A percentile compares a stretch with the other conserved stretches of the same genome.
phyloP scores from a whole-genome alignment of 2,888 invertebrate genomes.

The Synanthedon vespiformis region DNA sequence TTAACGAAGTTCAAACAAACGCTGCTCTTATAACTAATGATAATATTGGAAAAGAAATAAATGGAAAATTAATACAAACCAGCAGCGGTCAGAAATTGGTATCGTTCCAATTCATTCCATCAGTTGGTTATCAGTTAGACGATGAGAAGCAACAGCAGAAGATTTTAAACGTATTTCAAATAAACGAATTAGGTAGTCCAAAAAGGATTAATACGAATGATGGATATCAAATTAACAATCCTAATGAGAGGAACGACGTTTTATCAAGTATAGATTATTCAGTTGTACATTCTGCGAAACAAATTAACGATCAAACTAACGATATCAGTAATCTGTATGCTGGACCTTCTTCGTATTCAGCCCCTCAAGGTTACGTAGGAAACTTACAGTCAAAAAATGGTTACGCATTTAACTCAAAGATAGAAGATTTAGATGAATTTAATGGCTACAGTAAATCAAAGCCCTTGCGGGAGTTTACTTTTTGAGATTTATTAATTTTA shows the following conservation, averaged over 20 bases:
- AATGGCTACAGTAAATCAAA: constrained; percentile 12
- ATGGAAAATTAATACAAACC: constrained; percentile 16
- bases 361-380: constrained; percentile 53
- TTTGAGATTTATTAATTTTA: neutral
- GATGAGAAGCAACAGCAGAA: constrained; percentile 46
- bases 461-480: constrained; percentile 6
- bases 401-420: constrained; percentile 29
- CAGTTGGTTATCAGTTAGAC: constrained; percentile 45
- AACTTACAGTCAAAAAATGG: constrained; percentile 23
- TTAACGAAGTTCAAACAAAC: constrained; percentile 15
- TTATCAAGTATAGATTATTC: constrained; percentile 34
- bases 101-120: constrained; percentile 46
- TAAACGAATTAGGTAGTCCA: constrained; percentile 40
- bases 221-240: constrained; percentile 13
- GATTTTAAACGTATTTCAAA: constrained; percentile 38
- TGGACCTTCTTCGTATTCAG: constrained; percentile 57
- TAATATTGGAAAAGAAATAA: constrained; percentile 9
- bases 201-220: constrained; percentile 14
- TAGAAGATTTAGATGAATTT: constrained; percentile 42
- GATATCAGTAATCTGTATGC: constrained; percentile 29
- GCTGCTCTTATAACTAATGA: constrained; percentile 10
- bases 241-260: constrained; percentile 18
- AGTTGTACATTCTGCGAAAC: constrained; percentile 29
- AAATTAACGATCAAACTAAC: constrained; percentile 17
- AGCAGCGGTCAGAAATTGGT: constrained; percentile 22